phyloP scores from a whole-genome alignment of 1,140 invertebrate genomes.

The Hetaerina americana region DNA sequence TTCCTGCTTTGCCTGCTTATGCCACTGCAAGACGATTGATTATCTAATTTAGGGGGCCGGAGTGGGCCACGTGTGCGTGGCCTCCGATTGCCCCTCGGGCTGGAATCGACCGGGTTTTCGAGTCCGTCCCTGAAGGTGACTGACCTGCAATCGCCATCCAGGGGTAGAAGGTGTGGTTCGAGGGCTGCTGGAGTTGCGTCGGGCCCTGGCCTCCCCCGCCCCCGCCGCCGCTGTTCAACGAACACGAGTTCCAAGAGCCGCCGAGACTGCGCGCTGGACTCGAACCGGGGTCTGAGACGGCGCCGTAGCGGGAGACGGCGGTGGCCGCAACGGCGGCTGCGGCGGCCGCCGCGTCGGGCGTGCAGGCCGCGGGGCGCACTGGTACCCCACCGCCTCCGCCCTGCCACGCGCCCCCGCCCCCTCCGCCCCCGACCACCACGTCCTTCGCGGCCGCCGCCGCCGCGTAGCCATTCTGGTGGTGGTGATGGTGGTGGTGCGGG shows the following conservation, averaged over 20 bases:
- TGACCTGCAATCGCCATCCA: constrained; percentile 97
- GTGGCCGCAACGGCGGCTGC: constrained; percentile 46
- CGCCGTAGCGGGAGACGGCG: constrained; percentile 29
- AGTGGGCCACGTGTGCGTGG: too few relatives aligned
- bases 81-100: too few relatives aligned
- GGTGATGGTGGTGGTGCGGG: not conserved
- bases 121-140: too few relatives aligned
- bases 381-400: constrained; percentile 26
- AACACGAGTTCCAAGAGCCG: constrained; percentile 67
- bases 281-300: constrained; percentile 32
- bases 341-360: constrained; percentile 60
- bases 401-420: constrained; percentile 12
- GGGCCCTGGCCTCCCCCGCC: constrained; percentile 50
- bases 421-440: not conserved
- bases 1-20: too few relatives aligned
- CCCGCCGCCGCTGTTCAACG: constrained; percentile 52
- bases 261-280: constrained; percentile 43
- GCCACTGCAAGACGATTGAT: too few relatives aligned
- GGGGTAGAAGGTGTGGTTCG: constrained; percentile 88
- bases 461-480: constrained; percentile 32
- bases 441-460: constrained; percentile 37
- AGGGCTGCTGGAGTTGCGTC: constrained; percentile 66
- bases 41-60: too few relatives aligned
- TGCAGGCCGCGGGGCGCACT: constrained; percentile 70
- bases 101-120: too few relatives aligned